These are phyloP conservation scores for Acrocyrtus sp. DNA, from an alignment of 2,888 invertebrate species.

Conservation along the genomic window DNA sequence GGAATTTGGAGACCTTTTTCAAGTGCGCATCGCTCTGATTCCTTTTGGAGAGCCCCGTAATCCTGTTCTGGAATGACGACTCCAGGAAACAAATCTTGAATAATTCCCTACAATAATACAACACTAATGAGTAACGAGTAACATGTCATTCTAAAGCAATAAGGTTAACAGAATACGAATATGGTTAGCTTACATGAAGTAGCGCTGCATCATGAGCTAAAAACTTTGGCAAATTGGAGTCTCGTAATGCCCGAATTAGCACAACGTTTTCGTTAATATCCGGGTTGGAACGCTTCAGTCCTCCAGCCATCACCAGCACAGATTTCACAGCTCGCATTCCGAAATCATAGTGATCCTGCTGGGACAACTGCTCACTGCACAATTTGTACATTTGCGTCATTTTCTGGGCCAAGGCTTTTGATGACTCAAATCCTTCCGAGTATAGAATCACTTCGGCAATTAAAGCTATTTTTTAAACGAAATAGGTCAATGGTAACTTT, in stretches of 20 bases:
- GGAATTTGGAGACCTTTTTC: constrained; percentile 76
- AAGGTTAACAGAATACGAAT: background rate
- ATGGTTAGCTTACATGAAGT: too few relatives aligned
- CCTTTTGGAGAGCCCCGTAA: constrained; percentile 77
- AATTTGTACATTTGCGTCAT: constrained; percentile 92
- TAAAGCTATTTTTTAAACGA: constrained; percentile 72
- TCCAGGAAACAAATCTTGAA: constrained; percentile 90
- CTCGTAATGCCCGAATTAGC: constrained; percentile 88
- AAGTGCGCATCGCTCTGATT: constrained; percentile 69
- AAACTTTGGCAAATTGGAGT: constrained; percentile 94
- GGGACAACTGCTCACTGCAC: constrained; percentile 87
- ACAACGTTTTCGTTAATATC: constrained; percentile 87
- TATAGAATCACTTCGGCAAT: constrained; percentile 94
- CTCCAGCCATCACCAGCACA: constrained; percentile 91
- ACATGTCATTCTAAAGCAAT: constrained; percentile 3
- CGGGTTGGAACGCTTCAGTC: constrained; percentile 80
- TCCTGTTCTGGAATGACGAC: constrained; percentile 81
- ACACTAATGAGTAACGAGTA: background rate
- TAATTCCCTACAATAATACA: constrained; percentile 79
- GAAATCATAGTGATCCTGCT: constrained; percentile 95
- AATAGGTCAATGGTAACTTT: constrained; percentile 22
- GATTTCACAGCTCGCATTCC: constrained; percentile 89
- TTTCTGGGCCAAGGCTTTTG: constrained; percentile 90
- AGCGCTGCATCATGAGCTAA: constrained; percentile 90
- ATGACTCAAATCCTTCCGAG: constrained; percentile 90